Conservation (phyloP, 2,888 invertebrate genomes). For the Druceiella hillmani region DNA sequence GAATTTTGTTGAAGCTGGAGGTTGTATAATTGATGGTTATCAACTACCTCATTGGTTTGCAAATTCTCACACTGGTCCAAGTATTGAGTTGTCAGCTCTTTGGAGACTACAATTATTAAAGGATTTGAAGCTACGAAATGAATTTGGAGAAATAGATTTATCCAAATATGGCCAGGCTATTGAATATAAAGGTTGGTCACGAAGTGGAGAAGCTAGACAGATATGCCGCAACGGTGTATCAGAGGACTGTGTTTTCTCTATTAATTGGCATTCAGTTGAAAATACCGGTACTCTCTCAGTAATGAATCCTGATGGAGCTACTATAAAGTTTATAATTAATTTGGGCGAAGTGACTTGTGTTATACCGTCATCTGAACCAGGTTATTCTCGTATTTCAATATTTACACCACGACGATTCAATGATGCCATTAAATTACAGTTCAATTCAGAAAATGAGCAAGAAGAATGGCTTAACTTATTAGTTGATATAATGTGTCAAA, state of each 20-base stretch:
- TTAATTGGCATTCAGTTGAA: slow-evolving; percentile 75
- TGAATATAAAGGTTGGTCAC: slow-evolving; percentile 82
- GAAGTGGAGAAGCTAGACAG: slow-evolving; percentile 74
- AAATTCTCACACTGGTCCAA: slow-evolving; percentile 53
- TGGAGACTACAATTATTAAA: slow-evolving; percentile 74
- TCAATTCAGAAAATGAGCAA: slow-evolving; percentile 76
- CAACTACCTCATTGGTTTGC: slow-evolving; percentile 75
- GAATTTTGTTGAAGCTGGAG: slow-evolving; percentile 77
- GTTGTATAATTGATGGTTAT: slow-evolving; percentile 67
- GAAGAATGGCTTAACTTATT: slow-evolving; percentile 87
- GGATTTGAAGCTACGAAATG: slow-evolving; percentile 56
- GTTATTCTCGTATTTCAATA: slow-evolving; percentile 68
- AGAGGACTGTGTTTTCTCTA: slow-evolving; percentile 73
- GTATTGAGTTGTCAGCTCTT: slow-evolving; percentile 61
- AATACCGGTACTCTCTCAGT: slow-evolving; percentile 71
- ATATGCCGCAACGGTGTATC: slow-evolving; percentile 49
- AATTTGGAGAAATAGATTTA: slow-evolving; percentile 44
- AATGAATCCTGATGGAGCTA: slow-evolving; percentile 70
- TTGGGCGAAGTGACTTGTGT: slow-evolving; percentile 73
- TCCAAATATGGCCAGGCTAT: slow-evolving; percentile 69
- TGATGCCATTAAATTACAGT: slow-evolving; percentile 66
- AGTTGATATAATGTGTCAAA: slow-evolving; percentile 69
- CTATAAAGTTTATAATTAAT: slow-evolving; percentile 66
- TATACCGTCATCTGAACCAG: slow-evolving; percentile 74
- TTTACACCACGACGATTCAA: slow-evolving; percentile 62